These are phyloP conservation scores for Oeneis ivallda DNA, from an alignment of 2,888 invertebrate genomes.

Conservation along the genomic window DNA sequence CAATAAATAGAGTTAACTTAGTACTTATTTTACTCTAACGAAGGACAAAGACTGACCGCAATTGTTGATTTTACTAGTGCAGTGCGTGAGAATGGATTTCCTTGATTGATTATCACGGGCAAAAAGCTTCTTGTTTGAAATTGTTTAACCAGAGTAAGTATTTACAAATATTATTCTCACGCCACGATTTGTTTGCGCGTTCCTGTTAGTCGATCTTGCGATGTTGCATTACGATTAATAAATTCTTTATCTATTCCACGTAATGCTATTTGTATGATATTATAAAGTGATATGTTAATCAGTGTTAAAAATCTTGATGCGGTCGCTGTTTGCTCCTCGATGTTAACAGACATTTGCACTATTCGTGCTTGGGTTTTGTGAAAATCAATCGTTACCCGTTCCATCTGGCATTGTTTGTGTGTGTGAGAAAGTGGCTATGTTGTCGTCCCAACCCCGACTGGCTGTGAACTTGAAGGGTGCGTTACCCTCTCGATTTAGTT, in stretches of 20 bases:
- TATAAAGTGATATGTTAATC: not conserved
- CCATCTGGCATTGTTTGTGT: constrained; percentile 46
- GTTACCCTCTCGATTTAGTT: constrained; percentile 61
- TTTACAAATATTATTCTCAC: constrained; percentile 34
- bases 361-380: constrained; percentile 18
- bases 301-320: not conserved
- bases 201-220: constrained; percentile 13
- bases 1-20: constrained; percentile 52
- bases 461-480: constrained; percentile 78
- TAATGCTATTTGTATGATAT: constrained; percentile 13
- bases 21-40: constrained; percentile 35
- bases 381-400: constrained; percentile 35
- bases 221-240: constrained; percentile 7
- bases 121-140: constrained; percentile 52
- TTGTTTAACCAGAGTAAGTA: constrained; percentile 57
- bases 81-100: constrained; percentile 67
- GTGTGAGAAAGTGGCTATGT: constrained; percentile 47
- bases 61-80: constrained; percentile 52
- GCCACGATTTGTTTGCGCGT: constrained; percentile 33
- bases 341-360: constrained; percentile 4
- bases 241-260: constrained; percentile 13
- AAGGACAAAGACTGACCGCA: constrained; percentile 40
- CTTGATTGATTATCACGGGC: constrained; percentile 52
- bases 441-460: constrained; percentile 61
- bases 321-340: not conserved